These are phyloP conservation scores for Lochmaea crataegi DNA, from an alignment of 2,888 invertebrate species.

Conservation along the genomic window DNA sequence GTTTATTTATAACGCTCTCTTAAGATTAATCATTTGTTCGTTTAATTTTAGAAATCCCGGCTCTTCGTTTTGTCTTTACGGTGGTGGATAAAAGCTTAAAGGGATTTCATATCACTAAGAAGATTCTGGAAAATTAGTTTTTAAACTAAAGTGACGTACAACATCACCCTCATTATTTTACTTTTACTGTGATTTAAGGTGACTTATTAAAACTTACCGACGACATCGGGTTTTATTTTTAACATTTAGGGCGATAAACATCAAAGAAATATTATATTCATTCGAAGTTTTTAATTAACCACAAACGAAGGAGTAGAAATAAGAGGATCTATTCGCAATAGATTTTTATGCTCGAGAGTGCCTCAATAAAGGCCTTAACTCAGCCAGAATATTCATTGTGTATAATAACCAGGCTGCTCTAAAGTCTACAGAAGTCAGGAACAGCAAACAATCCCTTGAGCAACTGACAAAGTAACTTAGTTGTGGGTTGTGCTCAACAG, in stretches of 20 bases:
- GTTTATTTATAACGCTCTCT: conserved; percentile 31
- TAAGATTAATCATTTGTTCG: conserved; percentile 42
- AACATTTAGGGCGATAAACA: background rate
- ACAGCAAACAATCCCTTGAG: too few relatives aligned
- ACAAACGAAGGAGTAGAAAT: background rate
- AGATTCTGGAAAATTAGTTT: background rate
- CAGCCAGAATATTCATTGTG: too few relatives aligned
- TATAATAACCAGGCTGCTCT: too few relatives aligned
- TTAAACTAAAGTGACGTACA: conserved; percentile 2
- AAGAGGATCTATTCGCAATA: background rate
- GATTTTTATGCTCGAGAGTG: too few relatives aligned
- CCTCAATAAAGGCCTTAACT: too few relatives aligned
- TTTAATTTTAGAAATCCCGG: conserved; percentile 35
- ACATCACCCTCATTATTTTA: background rate
- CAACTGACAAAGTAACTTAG: too few relatives aligned
- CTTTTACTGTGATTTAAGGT: background rate
- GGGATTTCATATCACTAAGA: background rate
- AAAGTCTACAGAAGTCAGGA: too few relatives aligned
- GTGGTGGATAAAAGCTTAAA: conserved; percentile 15
- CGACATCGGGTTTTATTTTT: background rate
- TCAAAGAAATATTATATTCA: background rate
- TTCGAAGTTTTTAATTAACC: background rate
- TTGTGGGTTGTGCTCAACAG: too few relatives aligned
- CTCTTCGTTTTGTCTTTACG: conserved; percentile 4
- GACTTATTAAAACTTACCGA: background rate